Base-by-base conservation (phyloP, 2,797 vertebrate species). In the Chiropotes sagulatus region DNA sequence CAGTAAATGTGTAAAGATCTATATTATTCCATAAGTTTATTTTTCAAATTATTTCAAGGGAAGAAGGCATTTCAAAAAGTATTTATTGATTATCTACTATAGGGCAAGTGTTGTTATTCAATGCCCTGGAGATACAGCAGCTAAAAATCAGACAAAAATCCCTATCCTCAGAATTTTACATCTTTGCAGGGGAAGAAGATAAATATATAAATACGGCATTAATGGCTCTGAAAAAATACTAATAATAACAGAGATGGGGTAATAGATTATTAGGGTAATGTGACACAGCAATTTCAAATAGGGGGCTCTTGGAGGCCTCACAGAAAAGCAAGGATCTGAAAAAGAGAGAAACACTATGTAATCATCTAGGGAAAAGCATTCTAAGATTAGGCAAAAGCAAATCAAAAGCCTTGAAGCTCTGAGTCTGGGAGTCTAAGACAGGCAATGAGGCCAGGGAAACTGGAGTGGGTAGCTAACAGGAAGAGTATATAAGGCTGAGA, bases 41-140 rank as follows among this genome's bases (percentile, higher is more conserved):
- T 90, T 94, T 90, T 80, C 13, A 57, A 81, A 70, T 81, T 44
- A 58, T 67, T 89, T 94, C 11, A 89, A 88, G 96, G 39, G 28
- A 28, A 7, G 17, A 58, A 36, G 75, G 22, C 76, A 7, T 75
- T 76, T 33, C 36, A 39, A n/a, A 50, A 75, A 79, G 15, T 46
- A 61, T 24, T 57, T 80, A 41, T 7, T 61, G 12, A 36, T 88
- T n/a, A 12, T 36, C 28, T 83, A 20, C 12, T 58, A 14, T 8
- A 41, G 5, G 14, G 30, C 4, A 88, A n/a, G 5, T 83, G 52
- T 7, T 87, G 4, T 82, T 86, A 7, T 82, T 86, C 17, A 4
- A 48, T 89, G 46, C 7, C 8, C 2, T 61, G 19, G 57, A 22
- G 17, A 94, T 84, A 46, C 0, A 91, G 9, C 2, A 94, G 24